Evolutionary conservation across 2,797 vertebrate genomes (phyloP), one percentile per base, ranked within the genome.

Genomic region (Periparus ater): DNA sequence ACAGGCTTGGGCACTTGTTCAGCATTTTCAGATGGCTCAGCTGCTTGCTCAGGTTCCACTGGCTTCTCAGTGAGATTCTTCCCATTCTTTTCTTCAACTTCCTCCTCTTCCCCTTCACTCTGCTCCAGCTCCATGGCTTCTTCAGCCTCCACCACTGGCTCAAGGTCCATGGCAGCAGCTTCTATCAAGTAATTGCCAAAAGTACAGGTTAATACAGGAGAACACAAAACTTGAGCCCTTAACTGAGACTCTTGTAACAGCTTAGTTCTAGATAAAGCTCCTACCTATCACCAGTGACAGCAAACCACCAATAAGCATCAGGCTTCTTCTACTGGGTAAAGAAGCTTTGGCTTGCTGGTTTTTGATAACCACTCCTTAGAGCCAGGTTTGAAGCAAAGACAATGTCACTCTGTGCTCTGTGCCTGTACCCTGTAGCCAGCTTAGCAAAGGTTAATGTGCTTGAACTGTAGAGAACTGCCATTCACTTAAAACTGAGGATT

Each of bases 41-140:
- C 22, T 26, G 40, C 17, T 75, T 87, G 93, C 40, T 88, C 61
- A 40, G 73, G 34, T 61, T 62, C 84, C 87, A 76, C 10, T 0
- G 16, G 11, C 77, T 90, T 50, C 42, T 94, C 88, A 13, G 80
- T 71, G 25, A 73, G 32, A 51, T 48, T 75, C 74, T 95, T 57
- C 34, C 17, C 57, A 29, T 71, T 66, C 3, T 79, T 89, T 66
- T 95, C 70, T 36, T 95, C 87, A 73, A 13, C 45, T 13, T 72
- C 38, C 25, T 97, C 94, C 26, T 91, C 96, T 50, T 85, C 91
- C 17, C 87, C 97, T 62, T 96, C 97, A 62, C 94, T 97, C 62
- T 97, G 95, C 3, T 98, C 98, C 3, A 96, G 80, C 21, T 99
- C 98, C 80, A 98, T 96, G 9, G 95, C 93, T 83, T 97, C 95